Evolutionary conservation across 2,888 invertebrate genomes (phyloP).

Genomic region (Chalcosyrphus nemorum): DNA sequence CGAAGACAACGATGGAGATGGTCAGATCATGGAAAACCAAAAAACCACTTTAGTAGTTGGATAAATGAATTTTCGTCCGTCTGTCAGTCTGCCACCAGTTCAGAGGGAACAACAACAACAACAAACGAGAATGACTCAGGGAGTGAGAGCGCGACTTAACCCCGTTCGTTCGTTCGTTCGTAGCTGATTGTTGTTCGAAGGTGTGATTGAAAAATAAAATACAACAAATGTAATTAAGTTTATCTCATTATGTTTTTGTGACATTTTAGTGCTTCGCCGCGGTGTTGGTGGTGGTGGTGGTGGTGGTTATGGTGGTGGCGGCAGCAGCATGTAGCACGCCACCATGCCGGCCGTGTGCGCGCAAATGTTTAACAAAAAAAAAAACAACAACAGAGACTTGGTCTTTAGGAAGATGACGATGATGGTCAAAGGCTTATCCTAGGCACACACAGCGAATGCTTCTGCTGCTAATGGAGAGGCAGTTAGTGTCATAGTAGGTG

Average conservation of each 20-base stretch:
- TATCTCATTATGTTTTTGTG: constrained; percentile 70
- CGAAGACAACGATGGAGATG: constrained; percentile 23
- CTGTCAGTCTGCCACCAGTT: constrained; percentile 38
- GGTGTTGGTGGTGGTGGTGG: neutral
- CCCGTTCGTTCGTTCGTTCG: neutral
- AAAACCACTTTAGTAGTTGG: constrained; percentile 37
- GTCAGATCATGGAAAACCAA: constrained; percentile 37
- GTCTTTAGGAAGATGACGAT: neutral
- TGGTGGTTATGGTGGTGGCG: neutral
- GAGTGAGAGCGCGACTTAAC: constrained; percentile 30
- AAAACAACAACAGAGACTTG: neutral
- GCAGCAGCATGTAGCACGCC: constrained; percentile 1
- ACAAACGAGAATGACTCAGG: constrained; percentile 53
- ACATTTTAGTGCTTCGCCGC: constrained; percentile 57
- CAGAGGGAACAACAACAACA: neutral
- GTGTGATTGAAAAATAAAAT: constrained; percentile 69
- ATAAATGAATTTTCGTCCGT: constrained; percentile 44
- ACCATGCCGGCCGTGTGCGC: neutral
- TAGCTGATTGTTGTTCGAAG: constrained; percentile 23
- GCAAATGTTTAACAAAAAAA: neutral
- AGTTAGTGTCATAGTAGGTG: constrained; percentile 23
- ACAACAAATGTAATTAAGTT: constrained; percentile 67
- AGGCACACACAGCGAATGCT: neutral
- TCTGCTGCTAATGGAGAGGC: constrained; percentile 17
- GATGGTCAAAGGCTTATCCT: neutral